Evolutionary conservation across 2,888 invertebrate genomes (phyloP), one percentile per base, ranked within the genome.

Genomic region (Zootermopsis nevadensis): DNA sequence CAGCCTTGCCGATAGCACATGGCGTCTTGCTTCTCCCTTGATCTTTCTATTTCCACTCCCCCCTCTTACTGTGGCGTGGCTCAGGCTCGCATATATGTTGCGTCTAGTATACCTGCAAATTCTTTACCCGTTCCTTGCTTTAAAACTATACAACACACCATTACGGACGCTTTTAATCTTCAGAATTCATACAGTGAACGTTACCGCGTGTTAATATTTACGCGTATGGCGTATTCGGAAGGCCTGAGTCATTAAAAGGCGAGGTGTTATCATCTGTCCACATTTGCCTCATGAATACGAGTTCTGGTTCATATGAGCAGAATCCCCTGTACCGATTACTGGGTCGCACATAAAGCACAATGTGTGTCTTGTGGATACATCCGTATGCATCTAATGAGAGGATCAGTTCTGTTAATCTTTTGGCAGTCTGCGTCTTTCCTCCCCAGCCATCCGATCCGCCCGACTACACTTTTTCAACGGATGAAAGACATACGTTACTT

Each of bases 311-410:
- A 27, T 60, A 38, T n/a, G n/a, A n/a, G n/a, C n/a, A 60, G n/a
- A 60, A 27, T 60, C n/a, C 60, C n/a, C 27, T 60, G n/a, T 60
- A 6, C 60, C 60, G 60, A 27, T 60, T n/a, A 60, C 60, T 27
- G 27, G 4, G 8, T n/a, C n/a, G 60, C n/a, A 60, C 60, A 60
- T 60, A 60, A n/a, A 19, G 48, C 27, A 60, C 60, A 27, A 27
- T 60, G 60, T 48, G 48, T 48, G 48, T 19, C 19, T 15, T 48
- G 19, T 48, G 69, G 31, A 22, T 33, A 2, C 33, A 42, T 24
- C 38, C 38, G n/a, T 12, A 7, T 74, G 74, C 74, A 74, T 74
- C 74, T 74, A 38, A 74, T 74, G 74, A 74, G 74, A 74, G 74
- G 74, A 74, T 74, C 33, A 33, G 74, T 42, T 42, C 24, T 38